Evolutionary conservation across 2,113 vertebrate genomes (phyloP).

Genomic region (Eulacestoma nigropectus): DNA sequence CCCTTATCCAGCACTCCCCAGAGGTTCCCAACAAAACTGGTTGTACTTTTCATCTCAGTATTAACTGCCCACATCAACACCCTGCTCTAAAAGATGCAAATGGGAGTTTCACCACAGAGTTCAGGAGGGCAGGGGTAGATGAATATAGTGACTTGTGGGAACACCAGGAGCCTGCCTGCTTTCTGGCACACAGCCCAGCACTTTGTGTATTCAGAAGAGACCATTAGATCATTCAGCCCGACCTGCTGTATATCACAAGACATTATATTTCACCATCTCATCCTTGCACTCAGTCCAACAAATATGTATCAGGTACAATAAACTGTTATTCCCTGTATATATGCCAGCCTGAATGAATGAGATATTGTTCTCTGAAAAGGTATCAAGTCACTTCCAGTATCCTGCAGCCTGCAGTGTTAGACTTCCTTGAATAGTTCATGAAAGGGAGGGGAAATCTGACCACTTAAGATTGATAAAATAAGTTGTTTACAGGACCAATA

Average conservation of each 20-base stretch:
- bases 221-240: not conserved
- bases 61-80: not conserved
- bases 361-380: not conserved
- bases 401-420: not conserved
- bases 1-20: not conserved
- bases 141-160: not conserved
- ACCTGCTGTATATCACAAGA: conserved; percentile 6
- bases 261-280: not conserved
- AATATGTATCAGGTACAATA: conserved; percentile 5
- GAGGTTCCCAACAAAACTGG: not conserved
- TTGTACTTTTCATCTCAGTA: not conserved
- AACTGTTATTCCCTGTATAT: not conserved
- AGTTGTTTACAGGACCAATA: not conserved
- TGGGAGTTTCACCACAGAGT: not conserved
- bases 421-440: not conserved
- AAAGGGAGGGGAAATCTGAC: not conserved
- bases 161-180: conserved; percentile 12
- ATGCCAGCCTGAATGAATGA: not conserved
- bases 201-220: not conserved
- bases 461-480: not conserved
- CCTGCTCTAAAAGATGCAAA: not conserved
- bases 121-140: not conserved
- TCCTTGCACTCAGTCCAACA: not conserved
- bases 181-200: conserved; percentile 33
- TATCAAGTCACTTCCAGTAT: conserved; percentile 14